Evolutionary conservation across 1,140 invertebrate genomes (phyloP).

Genomic region (Druon quercuslanigerum): DNA sequence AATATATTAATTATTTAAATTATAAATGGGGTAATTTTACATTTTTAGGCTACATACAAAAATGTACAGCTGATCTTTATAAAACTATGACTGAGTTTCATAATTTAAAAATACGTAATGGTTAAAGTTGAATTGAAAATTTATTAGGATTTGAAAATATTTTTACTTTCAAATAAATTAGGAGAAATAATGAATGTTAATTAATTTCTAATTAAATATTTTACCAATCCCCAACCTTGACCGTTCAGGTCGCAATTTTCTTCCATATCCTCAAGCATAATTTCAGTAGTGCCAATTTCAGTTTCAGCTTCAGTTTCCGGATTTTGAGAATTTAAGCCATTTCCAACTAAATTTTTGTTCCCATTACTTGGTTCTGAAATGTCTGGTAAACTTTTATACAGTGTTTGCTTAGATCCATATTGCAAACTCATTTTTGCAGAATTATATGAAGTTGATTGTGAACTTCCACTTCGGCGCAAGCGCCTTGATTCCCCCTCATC

Average conservation of each 20-base stretch:
- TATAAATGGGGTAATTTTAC: too few species aligned
- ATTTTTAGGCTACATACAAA: too few species aligned
- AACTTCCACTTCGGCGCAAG: slow-evolving; percentile 3
- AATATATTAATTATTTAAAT: too few species aligned
- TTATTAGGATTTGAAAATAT: too few species aligned
- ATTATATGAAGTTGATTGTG: slow-evolving; percentile 7
- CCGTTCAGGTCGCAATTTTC: neutral
- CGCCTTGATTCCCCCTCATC: neutral
- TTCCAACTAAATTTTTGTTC: neutral
- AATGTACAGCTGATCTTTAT: too few species aligned
- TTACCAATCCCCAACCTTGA: slow-evolving; percentile 13
- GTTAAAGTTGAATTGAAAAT: too few species aligned
- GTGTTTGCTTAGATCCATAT: neutral
- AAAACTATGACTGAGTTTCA: too few species aligned
- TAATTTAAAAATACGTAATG: too few species aligned
- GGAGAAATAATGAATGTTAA: too few species aligned
- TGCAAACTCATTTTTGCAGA: neutral
- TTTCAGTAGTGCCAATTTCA: neutral
- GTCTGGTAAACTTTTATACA: neutral
- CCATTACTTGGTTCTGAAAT: neutral
- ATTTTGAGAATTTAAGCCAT: neutral
- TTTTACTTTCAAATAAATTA: too few species aligned
- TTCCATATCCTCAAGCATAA: neutral
- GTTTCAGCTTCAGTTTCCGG: neutral
- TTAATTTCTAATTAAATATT: slow-evolving; percentile 1